Evolutionary conservation across 2,113 vertebrate species (phyloP), one percentile per base, ranked within the genome.

Genomic region (Peromyscus maniculatus): DNA sequence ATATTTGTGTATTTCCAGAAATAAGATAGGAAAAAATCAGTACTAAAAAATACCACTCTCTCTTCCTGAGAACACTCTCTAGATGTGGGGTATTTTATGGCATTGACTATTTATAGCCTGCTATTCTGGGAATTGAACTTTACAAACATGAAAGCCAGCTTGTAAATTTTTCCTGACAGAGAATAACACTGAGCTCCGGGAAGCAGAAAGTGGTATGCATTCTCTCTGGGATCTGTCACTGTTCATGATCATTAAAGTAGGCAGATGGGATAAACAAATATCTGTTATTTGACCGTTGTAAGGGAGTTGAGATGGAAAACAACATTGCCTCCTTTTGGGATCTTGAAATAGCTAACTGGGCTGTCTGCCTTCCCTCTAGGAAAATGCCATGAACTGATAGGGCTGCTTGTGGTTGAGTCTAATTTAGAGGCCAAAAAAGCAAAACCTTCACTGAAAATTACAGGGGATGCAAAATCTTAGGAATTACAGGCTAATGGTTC

Each of bases 371-470:
- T 97, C 86, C 52, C 62, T 92, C 49, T 89, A 57, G 91, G 66
- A 94, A 96, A 98, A 84, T 84, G 87, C 59, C 95, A 97, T 82
- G 97, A 98, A 67, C 26, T 55, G 49, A 39, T 88, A 89, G 95
- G 4, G 19, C 31, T 88, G 97, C 77, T 74, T 89, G 97, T 97
- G 91, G 75, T 92, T 98, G 98, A 96, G 97, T 98, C 98, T 97
- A 98, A 98, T 98, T 97, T 98, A 94, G 96, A 98, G 98, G 96
- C 93, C 97, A 97, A 97, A 97, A 98, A 98, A 98, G 97, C 52
- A 98, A 97, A 98, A 93, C 92, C 96, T 96, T 97, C 93, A 89
- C 97, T 36, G 92, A 97, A 98, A 99, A 99, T 99, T 98, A 99
- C 94, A 98, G 97, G 92, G 98, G 94, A 98, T 97, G 87, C 98